Percentiles rank a stretch among this genome's conserved stretches.
phyloP scores from a whole-genome alignment of 2,797 vertebrate species.

The Oreortyx pictus region DNA sequence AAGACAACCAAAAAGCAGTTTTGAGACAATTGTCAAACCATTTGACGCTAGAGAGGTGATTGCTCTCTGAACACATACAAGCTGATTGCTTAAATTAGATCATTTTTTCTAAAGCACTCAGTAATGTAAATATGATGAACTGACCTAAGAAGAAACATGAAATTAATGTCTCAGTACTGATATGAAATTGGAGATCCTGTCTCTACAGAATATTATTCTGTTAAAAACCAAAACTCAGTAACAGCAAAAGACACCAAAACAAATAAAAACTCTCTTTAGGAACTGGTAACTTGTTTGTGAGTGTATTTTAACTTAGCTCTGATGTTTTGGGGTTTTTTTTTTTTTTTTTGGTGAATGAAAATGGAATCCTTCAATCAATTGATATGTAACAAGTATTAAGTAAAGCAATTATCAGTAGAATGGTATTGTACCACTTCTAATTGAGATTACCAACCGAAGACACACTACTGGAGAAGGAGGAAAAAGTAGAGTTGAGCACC shows the following conservation, averaged over 20 bases:
- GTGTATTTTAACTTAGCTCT: background rate
- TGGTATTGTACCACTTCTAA: background rate
- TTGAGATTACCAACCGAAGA: background rate
- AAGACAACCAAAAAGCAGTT: background rate
- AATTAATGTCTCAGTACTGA: background rate
- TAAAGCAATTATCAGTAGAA: background rate
- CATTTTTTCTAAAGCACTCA: background rate
- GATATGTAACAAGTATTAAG: background rate
- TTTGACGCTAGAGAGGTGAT: background rate
- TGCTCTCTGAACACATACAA: background rate
- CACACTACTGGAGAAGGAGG: background rate
- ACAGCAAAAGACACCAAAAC: background rate
- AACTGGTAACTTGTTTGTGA: background rate
- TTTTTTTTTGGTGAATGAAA: background rate
- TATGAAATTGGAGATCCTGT: background rate
- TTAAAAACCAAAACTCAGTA: background rate
- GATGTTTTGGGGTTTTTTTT: background rate
- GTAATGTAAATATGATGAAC: background rate
- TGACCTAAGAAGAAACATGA: background rate
- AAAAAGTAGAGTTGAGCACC: background rate
- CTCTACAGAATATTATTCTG: background rate
- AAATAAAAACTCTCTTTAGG: background rate
- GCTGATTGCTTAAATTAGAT: background rate
- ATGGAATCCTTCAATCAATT: background rate
- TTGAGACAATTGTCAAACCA: background rate